Conservation (phyloP, 2,888 invertebrate genomes). For the Diabrotica balteata region DNA sequence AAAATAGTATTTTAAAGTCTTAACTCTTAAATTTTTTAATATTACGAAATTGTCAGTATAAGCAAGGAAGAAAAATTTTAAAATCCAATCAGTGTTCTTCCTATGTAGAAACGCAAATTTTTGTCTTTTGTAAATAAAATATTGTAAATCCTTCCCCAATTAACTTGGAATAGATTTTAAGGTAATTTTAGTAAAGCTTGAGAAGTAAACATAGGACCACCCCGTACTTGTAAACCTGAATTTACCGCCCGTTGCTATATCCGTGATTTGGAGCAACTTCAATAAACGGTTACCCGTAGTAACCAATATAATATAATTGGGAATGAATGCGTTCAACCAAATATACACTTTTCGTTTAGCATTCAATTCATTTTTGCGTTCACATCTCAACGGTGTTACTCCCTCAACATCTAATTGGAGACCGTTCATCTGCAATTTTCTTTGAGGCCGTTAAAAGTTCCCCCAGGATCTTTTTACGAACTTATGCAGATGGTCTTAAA, state of each 20-base stretch:
- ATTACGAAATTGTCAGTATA: too few relatives aligned
- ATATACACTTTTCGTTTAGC: slow-evolving; percentile 51
- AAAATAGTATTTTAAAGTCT: too few relatives aligned
- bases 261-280: slow-evolving; percentile 40
- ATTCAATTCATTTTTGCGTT: slow-evolving; percentile 34
- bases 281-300: slow-evolving; percentile 47
- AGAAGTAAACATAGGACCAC: too few relatives aligned
- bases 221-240: too few relatives aligned
- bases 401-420: slow-evolving; percentile 44
- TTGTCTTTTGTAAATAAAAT: too few relatives aligned
- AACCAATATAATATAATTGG: slow-evolving; percentile 52
- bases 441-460: slow-evolving; percentile 39
- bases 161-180: too few relatives aligned
- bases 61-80: too few relatives aligned
- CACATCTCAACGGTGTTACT: slow-evolving; percentile 37
- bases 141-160: too few relatives aligned
- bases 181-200: too few relatives aligned
- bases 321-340: slow-evolving; percentile 47
- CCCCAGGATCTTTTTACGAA: slow-evolving; percentile 30
- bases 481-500: slow-evolving; percentile 22
- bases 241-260: slow-evolving; percentile 6
- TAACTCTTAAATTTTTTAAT: too few relatives aligned
- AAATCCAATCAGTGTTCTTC: too few relatives aligned
- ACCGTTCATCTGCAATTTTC: slow-evolving; percentile 44
- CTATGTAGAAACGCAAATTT: too few relatives aligned